Base-by-base conservation (phyloP, 2,113 vertebrate genomes). In the Muscicapa adusta region DNA sequence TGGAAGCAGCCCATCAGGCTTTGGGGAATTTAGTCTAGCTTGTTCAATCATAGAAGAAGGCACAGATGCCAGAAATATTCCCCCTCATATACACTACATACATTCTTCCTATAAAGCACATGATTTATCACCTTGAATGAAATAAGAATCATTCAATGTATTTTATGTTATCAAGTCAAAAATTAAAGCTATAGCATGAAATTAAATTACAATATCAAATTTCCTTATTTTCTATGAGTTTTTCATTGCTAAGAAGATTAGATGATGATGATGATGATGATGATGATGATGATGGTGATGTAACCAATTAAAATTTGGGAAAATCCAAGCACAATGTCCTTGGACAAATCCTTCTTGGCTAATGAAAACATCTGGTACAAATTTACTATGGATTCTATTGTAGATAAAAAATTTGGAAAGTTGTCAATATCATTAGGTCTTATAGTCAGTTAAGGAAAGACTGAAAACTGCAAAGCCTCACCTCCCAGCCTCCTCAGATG, bases 401-500 rank as follows among this genome's bases (percentile, higher is more conserved):
- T 23, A 57, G 13, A 16, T 50, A 12, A 16, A 84, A 81, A 67
- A 26, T 58, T 58, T 87, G 23, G 22, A 73, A 96, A 80, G 12
- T 18, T 73, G 9, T 65, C 58, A 36, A 8, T 62, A 20, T 24
- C 23, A 53, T 70, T 73, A 50, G 6, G 4, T 53, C 25, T 62
- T 54, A 56, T 4, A 50, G 12, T 42, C 14, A 48, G 7, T 43
- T 57, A 73, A 88, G 9, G 20, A 34, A 57, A 68, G 17, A 50
- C 9, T 50, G 45, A 80, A 83, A 88, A 61, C 3, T 36, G 14
- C 18, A 10, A 60, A 54, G 5, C 3, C 18, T 22, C 6, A 9
- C 24, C 11, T 33, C 6, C 12, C 10, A 18, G 6, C 2, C 2
- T 3, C 9, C 1, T 5, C 11, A 19, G 4, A 2, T 68, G 43